These are phyloP conservation scores for Pseudomugil gertrudae DNA, from an alignment of 2,797 vertebrate genomes.

Conservation along the genomic window DNA sequence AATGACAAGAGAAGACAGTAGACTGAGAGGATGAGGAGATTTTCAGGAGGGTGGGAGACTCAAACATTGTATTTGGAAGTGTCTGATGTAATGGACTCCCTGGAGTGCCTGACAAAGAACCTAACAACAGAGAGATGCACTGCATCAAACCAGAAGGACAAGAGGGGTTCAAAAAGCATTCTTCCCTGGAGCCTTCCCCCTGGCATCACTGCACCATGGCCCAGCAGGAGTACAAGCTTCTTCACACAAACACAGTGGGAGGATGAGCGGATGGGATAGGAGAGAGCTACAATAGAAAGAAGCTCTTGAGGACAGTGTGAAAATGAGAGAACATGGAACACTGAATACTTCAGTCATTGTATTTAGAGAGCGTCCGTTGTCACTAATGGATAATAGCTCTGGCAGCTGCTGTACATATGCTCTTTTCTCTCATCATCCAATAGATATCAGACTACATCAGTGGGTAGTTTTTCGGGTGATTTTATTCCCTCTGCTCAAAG, in stretches of 20 bases:
- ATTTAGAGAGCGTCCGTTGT: constrained; percentile 61
- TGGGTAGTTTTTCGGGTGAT: constrained; percentile 13
- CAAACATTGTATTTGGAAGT: constrained; percentile 70
- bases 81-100: constrained; percentile 78
- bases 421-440: constrained; percentile 10
- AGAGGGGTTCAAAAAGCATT: constrained; percentile 78
- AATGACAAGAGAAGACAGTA: constrained; percentile 48
- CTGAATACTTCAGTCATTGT: constrained; percentile 61
- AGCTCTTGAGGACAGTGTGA: constrained; percentile 72
- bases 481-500: constrained; percentile 13
- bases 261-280: constrained; percentile 78
- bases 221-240: constrained; percentile 75
- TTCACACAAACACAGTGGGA: constrained; percentile 75
- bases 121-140: constrained; percentile 74
- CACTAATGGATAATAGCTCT: constrained; percentile 63
- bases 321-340: constrained; percentile 68
- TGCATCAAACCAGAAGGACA: constrained; percentile 79
- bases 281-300: constrained; percentile 55
- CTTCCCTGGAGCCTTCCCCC: constrained; percentile 67
- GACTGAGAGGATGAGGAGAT: constrained; percentile 53
- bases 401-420: constrained; percentile 57
- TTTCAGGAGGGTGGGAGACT: constrained; percentile 63
- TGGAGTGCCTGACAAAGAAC: constrained; percentile 71
- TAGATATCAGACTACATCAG: constrained; percentile 21
- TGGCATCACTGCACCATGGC: constrained; percentile 66